Evolutionary conservation across 2,888 invertebrate genomes (phyloP).

Genomic region (Tenthredo distinguenda): DNA sequence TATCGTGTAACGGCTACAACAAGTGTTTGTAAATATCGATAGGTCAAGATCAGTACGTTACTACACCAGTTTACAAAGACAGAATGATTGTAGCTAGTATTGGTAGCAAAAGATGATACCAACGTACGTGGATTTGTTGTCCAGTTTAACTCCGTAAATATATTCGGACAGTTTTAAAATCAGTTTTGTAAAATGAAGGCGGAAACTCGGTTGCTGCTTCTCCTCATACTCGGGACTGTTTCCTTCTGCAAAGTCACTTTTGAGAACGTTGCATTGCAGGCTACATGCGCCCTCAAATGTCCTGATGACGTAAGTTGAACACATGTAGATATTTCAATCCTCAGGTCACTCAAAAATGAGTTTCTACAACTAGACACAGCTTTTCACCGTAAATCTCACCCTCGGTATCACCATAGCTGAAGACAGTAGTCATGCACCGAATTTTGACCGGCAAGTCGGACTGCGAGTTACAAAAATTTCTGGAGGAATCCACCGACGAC

Average conservation of each 20-base stretch:
- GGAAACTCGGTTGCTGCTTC: not conserved
- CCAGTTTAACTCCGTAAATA: not conserved
- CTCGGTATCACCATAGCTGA: too few species aligned
- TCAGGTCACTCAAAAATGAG: not conserved
- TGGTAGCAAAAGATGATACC: not conserved
- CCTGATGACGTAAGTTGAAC: not conserved
- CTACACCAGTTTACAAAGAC: not conserved
- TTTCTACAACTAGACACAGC: not conserved
- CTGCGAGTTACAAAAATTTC: too few species aligned
- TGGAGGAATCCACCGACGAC: too few species aligned
- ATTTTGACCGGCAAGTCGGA: too few species aligned
- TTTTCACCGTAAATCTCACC: not conserved
- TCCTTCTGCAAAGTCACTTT: not conserved
- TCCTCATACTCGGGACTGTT: not conserved
- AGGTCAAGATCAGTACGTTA: not conserved
- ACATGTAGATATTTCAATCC: not conserved
- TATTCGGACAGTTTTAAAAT: not conserved
- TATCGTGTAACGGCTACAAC: not conserved
- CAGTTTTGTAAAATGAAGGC: not conserved
- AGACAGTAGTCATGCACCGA: too few species aligned
- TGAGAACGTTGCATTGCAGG: not conserved
- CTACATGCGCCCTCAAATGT: not conserved
- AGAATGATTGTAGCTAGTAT: not conserved
- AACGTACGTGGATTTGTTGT: slow-evolving; percentile 18
- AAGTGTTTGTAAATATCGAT: slow-evolving; percentile 38